Evolutionary conservation across 2,113 vertebrate genomes (phyloP).

Genomic region (Oreochromis niloticus): DNA sequence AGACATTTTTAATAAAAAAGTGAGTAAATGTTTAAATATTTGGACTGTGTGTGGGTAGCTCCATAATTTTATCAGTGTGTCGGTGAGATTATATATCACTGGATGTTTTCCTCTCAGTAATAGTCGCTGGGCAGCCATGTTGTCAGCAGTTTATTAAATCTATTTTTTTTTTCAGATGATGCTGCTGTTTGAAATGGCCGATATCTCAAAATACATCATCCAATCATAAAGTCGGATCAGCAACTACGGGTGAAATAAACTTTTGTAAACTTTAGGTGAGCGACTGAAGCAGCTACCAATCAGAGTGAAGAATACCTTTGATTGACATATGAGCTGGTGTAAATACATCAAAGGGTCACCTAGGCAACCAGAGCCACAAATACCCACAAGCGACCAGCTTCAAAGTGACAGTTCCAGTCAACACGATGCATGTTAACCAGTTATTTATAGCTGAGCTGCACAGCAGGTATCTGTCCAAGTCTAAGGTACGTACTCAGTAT

Average conservation of each 20-base stretch:
- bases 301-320: background rate
- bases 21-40: background rate
- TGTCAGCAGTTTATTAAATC: background rate
- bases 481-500: too few species aligned
- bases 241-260: accelerated
- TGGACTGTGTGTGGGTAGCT: background rate
- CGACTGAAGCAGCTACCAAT: background rate
- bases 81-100: background rate
- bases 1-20: background rate
- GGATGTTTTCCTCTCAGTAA: background rate
- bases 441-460: too few species aligned
- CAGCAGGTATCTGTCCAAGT: too few species aligned
- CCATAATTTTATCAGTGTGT: background rate
- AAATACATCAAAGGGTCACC: too few species aligned
- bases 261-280: background rate
- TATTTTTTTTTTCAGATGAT: background rate
- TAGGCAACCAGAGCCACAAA: too few species aligned
- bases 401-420: too few species aligned
- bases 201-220: background rate
- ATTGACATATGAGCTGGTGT: background rate
- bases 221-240: background rate
- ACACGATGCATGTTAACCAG: too few species aligned
- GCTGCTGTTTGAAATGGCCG: background rate
- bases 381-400: too few species aligned
- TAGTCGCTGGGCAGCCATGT: background rate